Evolutionary conservation across 2,113 vertebrate species (phyloP).

Genomic region (Collichthys lucidus): DNA sequence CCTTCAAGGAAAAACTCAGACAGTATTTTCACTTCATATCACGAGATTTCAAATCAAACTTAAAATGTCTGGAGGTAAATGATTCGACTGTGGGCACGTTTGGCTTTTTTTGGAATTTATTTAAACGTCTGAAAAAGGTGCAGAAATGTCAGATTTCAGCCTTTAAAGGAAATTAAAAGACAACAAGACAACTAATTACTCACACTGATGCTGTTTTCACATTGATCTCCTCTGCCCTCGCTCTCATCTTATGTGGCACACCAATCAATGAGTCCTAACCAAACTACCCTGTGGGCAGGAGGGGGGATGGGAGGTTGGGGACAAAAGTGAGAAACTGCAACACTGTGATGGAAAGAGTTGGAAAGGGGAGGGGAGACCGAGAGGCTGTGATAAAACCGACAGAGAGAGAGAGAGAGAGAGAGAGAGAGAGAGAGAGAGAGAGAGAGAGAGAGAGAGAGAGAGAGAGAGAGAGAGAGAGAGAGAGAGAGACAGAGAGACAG

Average conservation of each 20-base stretch:
- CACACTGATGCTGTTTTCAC: background rate
- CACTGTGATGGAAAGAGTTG: slow-evolving; percentile 58
- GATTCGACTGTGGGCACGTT: background rate
- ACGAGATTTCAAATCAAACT: background rate
- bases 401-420: too few relatives aligned
- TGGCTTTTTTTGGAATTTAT: background rate
- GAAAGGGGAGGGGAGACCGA: slow-evolving; percentile 35
- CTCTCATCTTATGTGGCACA: slow-evolving; percentile 30
- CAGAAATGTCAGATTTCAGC: background rate
- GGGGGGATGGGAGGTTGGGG: slow-evolving; percentile 2
- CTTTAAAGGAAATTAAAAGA: background rate
- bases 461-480: too few relatives aligned
- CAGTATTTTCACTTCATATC: slow-evolving; percentile 4
- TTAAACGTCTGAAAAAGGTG: background rate
- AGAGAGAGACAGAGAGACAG: too few relatives aligned
- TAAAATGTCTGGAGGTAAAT: background rate
- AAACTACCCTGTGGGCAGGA: slow-evolving; percentile 58
- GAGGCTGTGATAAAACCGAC: slow-evolving; percentile 19
- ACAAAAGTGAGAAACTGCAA: slow-evolving; percentile 10
- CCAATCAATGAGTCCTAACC: slow-evolving; percentile 75
- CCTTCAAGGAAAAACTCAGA: background rate
- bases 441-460: too few relatives aligned
- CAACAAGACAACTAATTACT: background rate
- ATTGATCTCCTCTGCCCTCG: slow-evolving; percentile 23
- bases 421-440: too few relatives aligned